These are phyloP conservation scores for Lutraria lutraria DNA, from an alignment of 2,888 invertebrate species.

Conservation along the genomic window DNA sequence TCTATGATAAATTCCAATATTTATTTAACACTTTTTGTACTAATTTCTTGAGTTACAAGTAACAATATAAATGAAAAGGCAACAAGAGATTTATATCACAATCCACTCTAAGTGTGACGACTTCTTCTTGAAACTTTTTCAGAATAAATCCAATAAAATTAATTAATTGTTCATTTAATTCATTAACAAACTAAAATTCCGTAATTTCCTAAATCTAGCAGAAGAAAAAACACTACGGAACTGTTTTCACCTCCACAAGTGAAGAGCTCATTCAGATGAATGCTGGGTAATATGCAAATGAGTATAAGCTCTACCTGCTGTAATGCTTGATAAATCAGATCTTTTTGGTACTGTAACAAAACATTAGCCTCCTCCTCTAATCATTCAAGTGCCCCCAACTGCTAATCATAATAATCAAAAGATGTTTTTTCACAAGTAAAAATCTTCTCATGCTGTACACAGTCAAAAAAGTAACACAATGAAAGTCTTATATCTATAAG, in stretches of 20 bases:
- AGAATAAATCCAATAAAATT: conserved; percentile 14
- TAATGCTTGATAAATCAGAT: conserved; percentile 46
- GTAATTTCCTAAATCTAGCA: not conserved
- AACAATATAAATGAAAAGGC: not conserved
- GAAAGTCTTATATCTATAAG: not conserved
- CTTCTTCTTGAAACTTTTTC: not conserved
- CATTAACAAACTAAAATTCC: conserved; percentile 6
- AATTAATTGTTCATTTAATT: conserved; percentile 13
- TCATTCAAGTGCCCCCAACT: conserved; percentile 28
- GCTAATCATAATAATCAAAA: conserved; percentile 17
- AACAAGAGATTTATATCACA: not conserved
- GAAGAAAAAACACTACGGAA: conserved; percentile 5
- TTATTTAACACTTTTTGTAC: conserved; percentile 18
- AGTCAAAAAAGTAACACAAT: not conserved
- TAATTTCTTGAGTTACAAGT: not conserved
- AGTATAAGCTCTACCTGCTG: conserved; percentile 45
- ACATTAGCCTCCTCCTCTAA: conserved; percentile 25
- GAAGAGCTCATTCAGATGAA: conserved; percentile 26
- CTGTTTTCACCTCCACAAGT: conserved; percentile 34
- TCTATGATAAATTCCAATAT: not conserved
- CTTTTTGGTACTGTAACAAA: conserved; percentile 32
- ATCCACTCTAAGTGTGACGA: not conserved
- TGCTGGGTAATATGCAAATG: conserved; percentile 65
- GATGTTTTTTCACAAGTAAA: conserved; percentile 18
- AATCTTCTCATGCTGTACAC: conserved; percentile 7